A percentile compares a stretch with the other conserved stretches of the same genome.
These are phyloP conservation scores for Petrophora chlorosata DNA, from an alignment of 2,888 invertebrate species.

Conservation along the genomic window DNA sequence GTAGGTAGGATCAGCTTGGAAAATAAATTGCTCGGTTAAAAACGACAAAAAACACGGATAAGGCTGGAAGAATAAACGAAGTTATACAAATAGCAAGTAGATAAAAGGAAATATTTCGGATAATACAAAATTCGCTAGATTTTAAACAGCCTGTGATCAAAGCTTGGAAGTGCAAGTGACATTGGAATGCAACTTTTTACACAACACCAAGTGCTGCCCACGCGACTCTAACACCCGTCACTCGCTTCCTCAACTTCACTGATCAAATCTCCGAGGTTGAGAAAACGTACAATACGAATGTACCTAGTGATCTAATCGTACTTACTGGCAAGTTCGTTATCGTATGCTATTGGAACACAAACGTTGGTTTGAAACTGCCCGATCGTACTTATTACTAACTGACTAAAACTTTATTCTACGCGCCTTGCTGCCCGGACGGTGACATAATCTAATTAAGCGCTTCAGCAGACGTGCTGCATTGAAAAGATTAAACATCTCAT, in stretches of 20 bases:
- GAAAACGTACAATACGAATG: constrained; percentile 1
- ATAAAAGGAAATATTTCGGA: neutral
- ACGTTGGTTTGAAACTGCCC: constrained; percentile 17
- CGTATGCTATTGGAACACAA: constrained; percentile 37
- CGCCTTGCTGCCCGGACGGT: constrained; percentile 37
- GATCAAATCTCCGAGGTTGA: no score
- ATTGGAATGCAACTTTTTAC: constrained; percentile 1
- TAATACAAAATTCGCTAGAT: neutral
- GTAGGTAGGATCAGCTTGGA: constrained; percentile 18
- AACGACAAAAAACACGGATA: no score
- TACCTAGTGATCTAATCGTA: constrained; percentile 29
- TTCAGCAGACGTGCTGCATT: constrained; percentile 4
- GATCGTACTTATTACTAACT: constrained; percentile 6
- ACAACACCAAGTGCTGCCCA: constrained; percentile 53
- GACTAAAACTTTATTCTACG: constrained; percentile 14
- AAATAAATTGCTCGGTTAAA: constrained; percentile 18
- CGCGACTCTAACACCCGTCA: constrained; percentile 55
- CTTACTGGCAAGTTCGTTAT: constrained; percentile 38
- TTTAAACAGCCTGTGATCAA: neutral
- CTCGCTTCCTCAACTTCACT: no score
- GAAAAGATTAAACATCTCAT: neutral
- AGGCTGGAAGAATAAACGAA: constrained; percentile 15
- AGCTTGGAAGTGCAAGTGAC: constrained; percentile 6
- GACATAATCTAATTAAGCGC: neutral
- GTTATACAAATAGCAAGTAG: neutral